A percentile compares a stretch with the other conserved stretches of the same genome.
phyloP scores from a whole-genome alignment of 2,113 vertebrate species.

The Nycticorax nycticorax region DNA sequence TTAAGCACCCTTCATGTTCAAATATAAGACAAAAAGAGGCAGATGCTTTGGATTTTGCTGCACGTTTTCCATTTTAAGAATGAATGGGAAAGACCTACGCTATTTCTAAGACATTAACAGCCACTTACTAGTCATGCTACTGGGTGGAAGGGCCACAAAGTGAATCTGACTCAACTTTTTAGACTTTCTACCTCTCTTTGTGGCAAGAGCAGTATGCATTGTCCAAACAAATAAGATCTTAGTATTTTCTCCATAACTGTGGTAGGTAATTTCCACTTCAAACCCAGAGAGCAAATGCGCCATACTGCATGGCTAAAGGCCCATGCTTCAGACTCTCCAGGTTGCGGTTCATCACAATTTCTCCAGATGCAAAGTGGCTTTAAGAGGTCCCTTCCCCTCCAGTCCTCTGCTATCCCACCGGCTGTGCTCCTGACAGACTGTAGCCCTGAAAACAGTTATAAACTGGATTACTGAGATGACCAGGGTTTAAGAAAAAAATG shows the following conservation, averaged over 20 bases:
- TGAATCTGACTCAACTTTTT: background rate
- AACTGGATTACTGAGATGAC: background rate
- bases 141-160: background rate
- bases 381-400: background rate
- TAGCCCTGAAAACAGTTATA: background rate
- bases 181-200: background rate
- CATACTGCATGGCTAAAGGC: rapidly evolving
- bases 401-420: background rate
- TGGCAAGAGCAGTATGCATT: background rate
- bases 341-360: background rate
- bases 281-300: background rate
- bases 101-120: background rate
- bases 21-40: background rate
- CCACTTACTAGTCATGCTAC: background rate
- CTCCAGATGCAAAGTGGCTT: background rate
- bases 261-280: background rate
- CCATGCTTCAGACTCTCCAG: background rate
- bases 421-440: background rate
- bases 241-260: background rate
- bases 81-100: background rate
- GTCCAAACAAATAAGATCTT: background rate
- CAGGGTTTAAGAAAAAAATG: background rate
- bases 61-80: background rate
- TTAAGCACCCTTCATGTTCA: background rate
- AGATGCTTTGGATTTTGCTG: background rate